Conservation (phyloP, 30 jellyfish, hydroid and myxozoan species). For the Aurelia aurita region DNA sequence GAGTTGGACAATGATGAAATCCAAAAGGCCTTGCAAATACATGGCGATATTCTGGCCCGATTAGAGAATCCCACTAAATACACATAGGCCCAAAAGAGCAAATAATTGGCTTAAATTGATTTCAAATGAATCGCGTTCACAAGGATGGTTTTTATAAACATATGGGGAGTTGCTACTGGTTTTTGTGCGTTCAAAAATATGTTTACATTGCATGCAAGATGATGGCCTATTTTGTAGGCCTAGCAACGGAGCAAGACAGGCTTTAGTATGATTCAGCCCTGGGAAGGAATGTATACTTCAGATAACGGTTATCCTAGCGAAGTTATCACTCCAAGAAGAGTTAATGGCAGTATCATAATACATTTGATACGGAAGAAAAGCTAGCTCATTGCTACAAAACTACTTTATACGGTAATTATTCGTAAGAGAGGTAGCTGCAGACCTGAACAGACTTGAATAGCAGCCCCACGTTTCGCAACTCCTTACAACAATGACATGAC, state of each 20-base stretch:
- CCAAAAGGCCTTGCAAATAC: constrained; percentile 80
- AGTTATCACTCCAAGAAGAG: no score
- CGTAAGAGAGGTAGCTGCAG: neutral
- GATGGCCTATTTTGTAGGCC: neutral
- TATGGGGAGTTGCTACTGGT: no score
- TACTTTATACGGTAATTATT: no score
- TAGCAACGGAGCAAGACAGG: neutral
- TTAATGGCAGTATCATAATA: no score
- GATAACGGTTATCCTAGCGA: no score
- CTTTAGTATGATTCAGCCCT: no score
- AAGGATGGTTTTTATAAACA: constrained; percentile 8
- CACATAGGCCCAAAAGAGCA: constrained; percentile 34
- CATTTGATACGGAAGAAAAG: no score
- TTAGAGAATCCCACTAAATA: constrained; percentile 88
- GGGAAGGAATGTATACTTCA: no score
- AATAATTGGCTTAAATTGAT: constrained; percentile 26
- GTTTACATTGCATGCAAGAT: no score
- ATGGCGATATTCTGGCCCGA: constrained; percentile 95
- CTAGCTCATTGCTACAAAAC: no score
- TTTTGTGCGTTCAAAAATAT: no score
- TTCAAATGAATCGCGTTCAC: constrained; percentile 13
- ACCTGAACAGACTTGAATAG: neutral
- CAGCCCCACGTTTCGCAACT: constrained; percentile 14
- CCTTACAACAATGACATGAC: neutral
- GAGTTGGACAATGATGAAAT: constrained; percentile 84